A percentile compares a stretch with the other conserved stretches of the same genome.
These are phyloP conservation scores for Camponotus floridanus DNA, from an alignment of 1,140 invertebrate species.

Conservation along the genomic window DNA sequence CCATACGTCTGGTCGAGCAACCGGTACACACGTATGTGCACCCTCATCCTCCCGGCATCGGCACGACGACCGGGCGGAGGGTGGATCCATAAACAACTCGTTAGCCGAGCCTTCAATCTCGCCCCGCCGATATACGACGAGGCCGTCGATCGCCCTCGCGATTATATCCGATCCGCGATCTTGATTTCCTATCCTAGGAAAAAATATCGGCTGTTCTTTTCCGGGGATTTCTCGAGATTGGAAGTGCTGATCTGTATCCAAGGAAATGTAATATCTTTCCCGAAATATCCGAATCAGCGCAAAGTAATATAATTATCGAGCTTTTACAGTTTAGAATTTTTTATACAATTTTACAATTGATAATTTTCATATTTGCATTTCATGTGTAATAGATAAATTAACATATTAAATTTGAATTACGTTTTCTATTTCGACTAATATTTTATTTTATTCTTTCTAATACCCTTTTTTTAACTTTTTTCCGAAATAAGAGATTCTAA, in stretches of 20 bases:
- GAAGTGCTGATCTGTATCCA: constrained; percentile 13
- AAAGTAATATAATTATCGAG: not conserved
- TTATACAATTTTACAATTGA: not conserved
- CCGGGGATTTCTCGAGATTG: constrained; percentile 29
- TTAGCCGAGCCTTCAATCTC: constrained; percentile 84
- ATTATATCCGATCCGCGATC: constrained; percentile 73
- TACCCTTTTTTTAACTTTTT: not conserved
- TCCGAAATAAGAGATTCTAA: not conserved
- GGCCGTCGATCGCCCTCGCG: constrained; percentile 71
- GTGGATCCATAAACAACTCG: constrained; percentile 84
- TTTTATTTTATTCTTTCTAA: not conserved
- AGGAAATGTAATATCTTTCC: not conserved
- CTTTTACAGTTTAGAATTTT: not conserved
- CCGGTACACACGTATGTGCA: constrained; percentile 53
- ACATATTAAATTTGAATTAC: not conserved
- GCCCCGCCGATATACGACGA: constrained; percentile 72
- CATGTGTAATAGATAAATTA: not conserved
- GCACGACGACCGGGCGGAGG: constrained; percentile 64
- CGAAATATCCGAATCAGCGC: constrained; percentile 20
- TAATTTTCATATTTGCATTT: not conserved
- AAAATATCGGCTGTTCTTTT: constrained; percentile 54
- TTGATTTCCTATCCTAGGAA: constrained; percentile 70
- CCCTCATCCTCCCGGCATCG: constrained; percentile 62
- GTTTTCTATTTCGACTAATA: not conserved
- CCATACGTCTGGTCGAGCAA: constrained; percentile 61